Evolutionary conservation across 2,797 vertebrate genomes (phyloP), one percentile per base, ranked within the genome.

Genomic region (Gymnocypris eckloni): DNA sequence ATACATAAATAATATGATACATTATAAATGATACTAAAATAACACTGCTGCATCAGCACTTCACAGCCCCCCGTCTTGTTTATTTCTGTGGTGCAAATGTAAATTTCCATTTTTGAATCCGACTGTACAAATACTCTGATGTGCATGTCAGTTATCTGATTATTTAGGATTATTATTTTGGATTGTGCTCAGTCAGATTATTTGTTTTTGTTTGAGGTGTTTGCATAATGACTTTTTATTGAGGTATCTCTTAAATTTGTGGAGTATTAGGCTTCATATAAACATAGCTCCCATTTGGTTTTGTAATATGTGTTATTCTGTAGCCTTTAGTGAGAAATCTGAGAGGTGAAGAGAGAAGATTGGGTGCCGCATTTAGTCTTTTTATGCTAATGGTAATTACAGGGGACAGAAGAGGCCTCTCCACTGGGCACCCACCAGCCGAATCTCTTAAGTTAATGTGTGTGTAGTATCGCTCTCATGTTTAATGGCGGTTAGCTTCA

Each of bases 351-450:
- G 20, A 59, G 83, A 71, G 50, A 84, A 59, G 41, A 79, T 71
- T 72, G 52, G 37, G 41, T 54, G 82, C 61, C 25, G 16, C n/a
- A 15, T 41, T 54, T 41, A 41, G 37, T 77, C 45, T 43, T 73
- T 73, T 79, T 85, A 85, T 85, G 83, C 76, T 79, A 85, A 85
- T 72, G 43, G 50, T 85, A 85, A 79, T 85, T 85, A 85, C 76
- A 71, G 76, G 28, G 83, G 52, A 72, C 54, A 39, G 52, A 15
- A 79, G 75, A 85, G 76, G 76, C 66, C 41, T 79, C 83, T 85
- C 15, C 50, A 71, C 76, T 25, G 7, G 43, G 83, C 52, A 71
- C 61, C 82, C 61, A 78, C 50, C 73, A 43, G 45, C 64, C 77
- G 39, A 78, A 69, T 66, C 73, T 78, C 45, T 76, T 25, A 69